phyloP scores from a whole-genome alignment of 2,113 vertebrate species.

The Girardinichthys multiradiatus region DNA sequence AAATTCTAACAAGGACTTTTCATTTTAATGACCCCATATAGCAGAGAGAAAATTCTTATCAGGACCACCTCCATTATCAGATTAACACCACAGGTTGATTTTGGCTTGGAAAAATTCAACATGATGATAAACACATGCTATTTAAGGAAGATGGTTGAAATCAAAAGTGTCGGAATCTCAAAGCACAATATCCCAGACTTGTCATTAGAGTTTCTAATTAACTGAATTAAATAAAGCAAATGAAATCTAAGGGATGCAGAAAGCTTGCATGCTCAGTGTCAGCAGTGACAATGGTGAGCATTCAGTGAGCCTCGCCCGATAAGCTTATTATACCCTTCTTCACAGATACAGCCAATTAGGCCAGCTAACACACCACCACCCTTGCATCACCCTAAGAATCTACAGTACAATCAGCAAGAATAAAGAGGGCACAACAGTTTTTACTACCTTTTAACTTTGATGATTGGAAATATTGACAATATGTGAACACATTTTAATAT shows the following conservation, averaged over 20 bases:
- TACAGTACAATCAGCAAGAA: no score
- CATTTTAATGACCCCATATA: conserved; percentile 32
- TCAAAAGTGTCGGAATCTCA: neutral
- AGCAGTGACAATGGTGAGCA: neutral
- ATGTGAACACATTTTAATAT: neutral
- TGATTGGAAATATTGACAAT: neutral
- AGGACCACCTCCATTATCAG: neutral
- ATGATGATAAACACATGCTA: neutral
- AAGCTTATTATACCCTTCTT: neutral
- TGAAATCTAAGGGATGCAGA: neutral
- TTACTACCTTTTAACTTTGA: neutral
- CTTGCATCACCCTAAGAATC: neutral
- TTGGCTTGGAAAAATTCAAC: neutral
- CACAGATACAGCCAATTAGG: neutral
- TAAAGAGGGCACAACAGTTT: neutral
- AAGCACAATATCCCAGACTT: neutral
- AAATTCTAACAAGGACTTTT: conserved; percentile 4
- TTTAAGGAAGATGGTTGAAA: neutral
- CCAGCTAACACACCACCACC: neutral
- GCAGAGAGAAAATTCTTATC: conserved; percentile 5
- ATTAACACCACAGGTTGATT: neutral
- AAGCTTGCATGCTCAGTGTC: neutral
- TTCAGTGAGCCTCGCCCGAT: neutral
- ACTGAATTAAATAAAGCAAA: neutral
- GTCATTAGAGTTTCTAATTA: neutral